Evolutionary conservation across 2,113 vertebrate genomes (phyloP).

Genomic region (Sinosuthora webbiana): DNA sequence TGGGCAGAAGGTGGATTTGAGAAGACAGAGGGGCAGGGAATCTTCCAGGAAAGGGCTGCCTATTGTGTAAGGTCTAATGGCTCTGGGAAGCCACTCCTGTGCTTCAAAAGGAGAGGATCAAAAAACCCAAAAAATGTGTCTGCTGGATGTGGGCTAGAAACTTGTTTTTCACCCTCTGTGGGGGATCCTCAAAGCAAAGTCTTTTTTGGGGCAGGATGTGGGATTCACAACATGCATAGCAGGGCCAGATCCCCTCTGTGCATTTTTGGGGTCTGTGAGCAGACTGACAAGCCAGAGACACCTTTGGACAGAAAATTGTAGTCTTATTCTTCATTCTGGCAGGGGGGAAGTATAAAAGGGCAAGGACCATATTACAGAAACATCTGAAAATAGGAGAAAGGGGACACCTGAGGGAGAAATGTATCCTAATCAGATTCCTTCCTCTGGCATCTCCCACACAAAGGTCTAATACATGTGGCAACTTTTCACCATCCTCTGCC

Average conservation of each 20-base stretch:
- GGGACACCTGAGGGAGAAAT: not conserved
- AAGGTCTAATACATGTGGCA: not conserved
- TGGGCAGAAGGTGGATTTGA: not conserved
- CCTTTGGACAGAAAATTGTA: not conserved
- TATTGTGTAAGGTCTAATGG: rapidly evolving
- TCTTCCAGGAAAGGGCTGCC: not conserved
- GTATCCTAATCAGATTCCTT: not conserved
- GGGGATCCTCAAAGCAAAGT: not conserved
- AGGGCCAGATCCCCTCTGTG: rapidly evolving
- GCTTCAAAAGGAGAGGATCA: not conserved
- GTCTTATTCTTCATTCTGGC: not conserved
- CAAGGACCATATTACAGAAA: not conserved
- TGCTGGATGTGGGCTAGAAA: not conserved
- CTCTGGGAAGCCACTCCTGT: not conserved
- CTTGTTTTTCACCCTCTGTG: rapidly evolving
- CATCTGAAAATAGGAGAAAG: not conserved
- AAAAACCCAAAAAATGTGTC: not conserved
- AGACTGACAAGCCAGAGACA: not conserved
- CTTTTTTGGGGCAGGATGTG: rapidly evolving
- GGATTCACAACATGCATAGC: not conserved
- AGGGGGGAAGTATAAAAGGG: rapidly evolving
- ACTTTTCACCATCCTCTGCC: not conserved
- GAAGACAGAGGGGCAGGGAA: rapidly evolving
- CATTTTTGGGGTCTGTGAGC: not conserved
- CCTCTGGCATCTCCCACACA: not conserved